Evolutionary conservation across 2,113 vertebrate genomes (phyloP).

Genomic region (Nothoprocta perdicaria): DNA sequence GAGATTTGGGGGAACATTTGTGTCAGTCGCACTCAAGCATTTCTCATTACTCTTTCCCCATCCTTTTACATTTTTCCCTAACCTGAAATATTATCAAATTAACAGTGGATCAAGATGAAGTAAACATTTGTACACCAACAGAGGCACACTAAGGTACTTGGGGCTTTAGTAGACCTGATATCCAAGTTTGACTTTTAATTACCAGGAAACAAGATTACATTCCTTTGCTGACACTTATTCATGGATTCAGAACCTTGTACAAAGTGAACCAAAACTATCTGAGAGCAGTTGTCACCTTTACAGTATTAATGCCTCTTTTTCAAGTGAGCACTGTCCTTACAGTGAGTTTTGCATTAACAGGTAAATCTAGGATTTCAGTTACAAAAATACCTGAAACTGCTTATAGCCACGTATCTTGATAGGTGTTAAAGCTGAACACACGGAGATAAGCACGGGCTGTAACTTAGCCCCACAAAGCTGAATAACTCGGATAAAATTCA

Average conservation of each 20-base stretch:
- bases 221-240: constrained; percentile 19
- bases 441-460: not conserved
- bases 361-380: not conserved
- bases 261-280: not conserved
- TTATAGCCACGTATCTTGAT: not conserved
- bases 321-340: not conserved
- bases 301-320: not conserved
- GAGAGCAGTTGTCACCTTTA: not conserved
- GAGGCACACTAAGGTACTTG: not conserved
- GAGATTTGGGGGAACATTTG: not conserved
- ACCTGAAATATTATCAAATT: not conserved
- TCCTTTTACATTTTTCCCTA: not conserved
- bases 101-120: not conserved
- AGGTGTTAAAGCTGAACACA: not conserved
- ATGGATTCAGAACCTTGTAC: not conserved
- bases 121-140: not conserved
- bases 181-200: not conserved
- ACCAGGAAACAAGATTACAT: constrained; percentile 11
- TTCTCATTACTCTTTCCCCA: not conserved
- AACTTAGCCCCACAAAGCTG: not conserved
- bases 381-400: not conserved
- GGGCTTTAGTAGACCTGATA: not conserved
- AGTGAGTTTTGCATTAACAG: not conserved
- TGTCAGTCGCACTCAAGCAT: not conserved
- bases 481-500: not conserved